Evolutionary conservation across 2,888 invertebrate species (phyloP).

Genomic region (Andrena praecox): DNA sequence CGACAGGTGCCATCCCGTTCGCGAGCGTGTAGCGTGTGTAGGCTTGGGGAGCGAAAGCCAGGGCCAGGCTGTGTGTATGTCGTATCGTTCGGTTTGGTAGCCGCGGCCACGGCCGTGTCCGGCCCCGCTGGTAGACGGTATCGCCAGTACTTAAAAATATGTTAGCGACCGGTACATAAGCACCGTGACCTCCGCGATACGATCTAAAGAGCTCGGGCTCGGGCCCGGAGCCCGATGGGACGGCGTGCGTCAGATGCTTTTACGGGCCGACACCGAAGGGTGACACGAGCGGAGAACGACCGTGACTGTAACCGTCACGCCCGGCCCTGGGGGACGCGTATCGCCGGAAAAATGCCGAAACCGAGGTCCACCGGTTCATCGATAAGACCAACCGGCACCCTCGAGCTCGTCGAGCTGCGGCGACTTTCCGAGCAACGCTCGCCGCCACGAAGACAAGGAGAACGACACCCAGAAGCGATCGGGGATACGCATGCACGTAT

Average conservation of each 20-base stretch:
- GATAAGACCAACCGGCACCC: conserved; percentile 55
- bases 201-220: conserved; percentile 77
- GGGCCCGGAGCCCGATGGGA: conserved; percentile 59
- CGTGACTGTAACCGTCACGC: conserved; percentile 82
- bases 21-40: conserved; percentile 55
- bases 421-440: background rate
- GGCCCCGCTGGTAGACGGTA: conserved; percentile 65
- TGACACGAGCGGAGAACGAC: conserved; percentile 63
- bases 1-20: conserved; percentile 81
- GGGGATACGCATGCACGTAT: conserved; percentile 52
- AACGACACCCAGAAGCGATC: background rate
- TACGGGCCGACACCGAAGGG: conserved; percentile 55
- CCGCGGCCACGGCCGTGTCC: conserved; percentile 58
- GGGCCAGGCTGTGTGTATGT: conserved; percentile 30
- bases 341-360: conserved; percentile 71
- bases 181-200: conserved; percentile 84
- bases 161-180: conserved; percentile 83
- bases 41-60: conserved; percentile 24
- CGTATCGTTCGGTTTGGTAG: conserved; percentile 46
- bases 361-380: conserved; percentile 36
- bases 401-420: background rate
- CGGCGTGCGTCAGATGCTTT: conserved; percentile 80
- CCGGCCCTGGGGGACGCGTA: conserved; percentile 60
- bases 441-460: conserved; percentile 4
- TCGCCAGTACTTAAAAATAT: conserved; percentile 83